Evolutionary conservation across 2,888 invertebrate species (phyloP), one percentile per base, ranked within the genome.

Genomic region (Sinotaia quadrata): DNA sequence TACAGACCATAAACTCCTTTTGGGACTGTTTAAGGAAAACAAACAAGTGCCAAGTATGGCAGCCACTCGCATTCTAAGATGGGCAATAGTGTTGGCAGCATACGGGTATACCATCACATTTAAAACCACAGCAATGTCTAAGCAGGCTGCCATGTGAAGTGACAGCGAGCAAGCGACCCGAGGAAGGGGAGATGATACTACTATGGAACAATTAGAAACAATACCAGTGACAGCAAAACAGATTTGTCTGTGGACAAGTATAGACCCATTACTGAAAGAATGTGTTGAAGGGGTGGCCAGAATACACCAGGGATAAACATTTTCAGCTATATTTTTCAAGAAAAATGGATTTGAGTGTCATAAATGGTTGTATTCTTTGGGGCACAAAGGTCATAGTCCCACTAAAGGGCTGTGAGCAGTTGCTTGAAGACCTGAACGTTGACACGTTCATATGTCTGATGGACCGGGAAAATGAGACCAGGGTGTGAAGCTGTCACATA

Each of bases 321-420:
- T 24, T 66, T 59, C 21, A 33, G 24, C 29, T 37, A 2, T 61
- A 44, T 34, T 27, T 58, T 21, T 33, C 34, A 12, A 18, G 54
- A 49, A 54, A 68, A 49, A 49, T 36, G 7, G n/a, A 57, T 24
- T 29, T 54, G n/a, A 51, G 57, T 29, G 37, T 63, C 49, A 71
- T 4, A 71, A n/a, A n/a, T n/a, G n/a, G n/a, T n/a, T n/a, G n/a
- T n/a, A n/a, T n/a, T n/a, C n/a, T n/a, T n/a, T n/a, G n/a, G n/a
- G n/a, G n/a, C n/a, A n/a, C n/a, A n/a, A n/a, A n/a, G 18, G 66
- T 71, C 1, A 37, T 71, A 3, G 59, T 74, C 21, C 72, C 67
- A 21, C 47, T n/a, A 36, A n/a, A 36, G 33, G 37, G 24, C 4
- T 57, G 34, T 18, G 33, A 60, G 15, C 21, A 51, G 29, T 27